Base-by-base conservation (phyloP, 2,888 invertebrate species). In the Eristalinus sepulchralis region DNA sequence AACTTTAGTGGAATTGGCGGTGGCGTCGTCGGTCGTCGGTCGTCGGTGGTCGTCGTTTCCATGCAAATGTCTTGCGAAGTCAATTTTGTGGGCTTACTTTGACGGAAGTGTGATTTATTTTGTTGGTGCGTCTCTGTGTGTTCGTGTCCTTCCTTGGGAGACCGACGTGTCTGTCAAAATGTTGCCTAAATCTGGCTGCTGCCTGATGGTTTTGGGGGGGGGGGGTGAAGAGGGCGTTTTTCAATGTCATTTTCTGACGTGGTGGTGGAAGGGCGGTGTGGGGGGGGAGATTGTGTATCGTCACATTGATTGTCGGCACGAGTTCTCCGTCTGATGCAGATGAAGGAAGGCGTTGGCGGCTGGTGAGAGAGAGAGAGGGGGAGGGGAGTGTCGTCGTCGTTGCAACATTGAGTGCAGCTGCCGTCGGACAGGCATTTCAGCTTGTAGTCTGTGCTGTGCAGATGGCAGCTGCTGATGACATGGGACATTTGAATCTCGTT, bases 401-500 rank as follows among this genome's bases (percentile, higher is more conserved):
- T 79, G 78, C 83, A 83, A 72, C 83, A 83, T 67, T 39, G 33
- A 22, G 39, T 83, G 55, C 72, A 63, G 39, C 60, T 59, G 53
- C 20, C 68, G 8, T 57, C 68, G 47, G 31, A 83, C 60, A 81
- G 47, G 17, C 64, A 75, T 80, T 75, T 22, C 60, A 81, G 80
- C 72, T 81, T 81, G 85, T 84, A 70, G 76, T 73, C 72, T 73
- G 47, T 34, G 34, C 34, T 47, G 67, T 47, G 67, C 85, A 81
- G 76, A 81, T 64, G 72, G 72, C 85, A 85, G 85, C 63, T 85
- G 85, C 77, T 82, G 85, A 85, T 85, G 85, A 85, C 85, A 85
- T 85, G 82, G 67, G 63, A 85, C 82, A 85, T 83, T 83, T 80
- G 80, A 83, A 83, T 83, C 75, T 83, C 83, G 80, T 83, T 83